Percentiles rank a stretch among this genome's conserved stretches.
These are phyloP conservation scores for Anguilla pacifica DNA, from an alignment of 2,797 vertebrate genomes.

Conservation along the genomic window DNA sequence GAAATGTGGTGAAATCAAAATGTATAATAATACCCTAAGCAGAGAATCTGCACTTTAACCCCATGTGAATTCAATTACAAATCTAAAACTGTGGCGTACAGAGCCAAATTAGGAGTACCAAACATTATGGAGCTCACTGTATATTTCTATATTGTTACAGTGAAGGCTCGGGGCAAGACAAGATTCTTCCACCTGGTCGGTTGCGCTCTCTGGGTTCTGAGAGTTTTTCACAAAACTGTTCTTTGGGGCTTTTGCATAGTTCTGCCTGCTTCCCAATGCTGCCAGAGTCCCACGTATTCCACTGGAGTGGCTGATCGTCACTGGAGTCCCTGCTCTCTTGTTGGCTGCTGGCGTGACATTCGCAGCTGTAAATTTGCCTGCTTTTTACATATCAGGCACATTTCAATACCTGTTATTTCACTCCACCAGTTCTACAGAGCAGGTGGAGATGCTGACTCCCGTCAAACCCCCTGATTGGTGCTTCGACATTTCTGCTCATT, in stretches of 20 bases:
- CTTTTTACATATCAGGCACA: slow-evolving; percentile 20
- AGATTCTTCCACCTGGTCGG: too few relatives aligned
- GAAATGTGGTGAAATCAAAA: too few relatives aligned
- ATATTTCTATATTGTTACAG: too few relatives aligned
- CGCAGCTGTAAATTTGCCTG: slow-evolving; percentile 14
- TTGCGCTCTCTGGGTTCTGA: too few relatives aligned
- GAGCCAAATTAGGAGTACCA: too few relatives aligned
- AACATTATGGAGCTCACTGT: too few relatives aligned
- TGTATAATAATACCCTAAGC: too few relatives aligned
- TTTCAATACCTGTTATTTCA: slow-evolving; percentile 10
- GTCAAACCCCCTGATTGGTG: not conserved
- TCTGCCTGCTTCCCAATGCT: not conserved
- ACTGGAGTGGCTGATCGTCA: not conserved
- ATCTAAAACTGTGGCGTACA: too few relatives aligned
- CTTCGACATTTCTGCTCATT: not conserved
- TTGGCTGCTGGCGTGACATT: not conserved
- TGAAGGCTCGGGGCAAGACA: too few relatives aligned
- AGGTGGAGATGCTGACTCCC: not conserved
- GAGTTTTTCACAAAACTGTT: not conserved
- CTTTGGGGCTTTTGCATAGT: not conserved
- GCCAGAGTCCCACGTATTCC: not conserved
- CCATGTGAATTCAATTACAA: too few relatives aligned
- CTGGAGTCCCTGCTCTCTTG: not conserved
- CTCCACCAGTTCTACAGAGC: not conserved
- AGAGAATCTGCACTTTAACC: too few relatives aligned